Conservation (phyloP, 2,888 invertebrate species). For the Odontocerum albicorne region DNA sequence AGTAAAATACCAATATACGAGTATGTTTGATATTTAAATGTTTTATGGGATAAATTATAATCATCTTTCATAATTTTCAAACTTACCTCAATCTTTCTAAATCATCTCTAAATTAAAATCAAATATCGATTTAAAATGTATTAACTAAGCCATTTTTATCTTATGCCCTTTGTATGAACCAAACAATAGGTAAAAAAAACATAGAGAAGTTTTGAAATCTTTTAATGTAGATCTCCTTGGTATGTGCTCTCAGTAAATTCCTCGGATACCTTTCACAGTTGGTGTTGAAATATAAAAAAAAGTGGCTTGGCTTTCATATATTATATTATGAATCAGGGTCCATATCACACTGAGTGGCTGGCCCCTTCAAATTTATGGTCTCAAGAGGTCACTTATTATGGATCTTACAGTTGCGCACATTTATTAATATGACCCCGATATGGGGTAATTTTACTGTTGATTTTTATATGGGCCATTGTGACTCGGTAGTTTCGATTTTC, state of each 20-base stretch:
- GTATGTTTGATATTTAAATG: no score
- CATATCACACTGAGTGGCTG: slow-evolving; percentile 10
- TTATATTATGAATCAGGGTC: slow-evolving; percentile 11
- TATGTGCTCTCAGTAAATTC: slow-evolving; percentile 24
- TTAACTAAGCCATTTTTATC: no score
- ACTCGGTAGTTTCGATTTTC: not conserved
- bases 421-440: slow-evolving; percentile 3
- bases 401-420: slow-evolving; percentile 13
- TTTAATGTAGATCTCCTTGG: no score
- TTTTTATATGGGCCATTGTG: slow-evolving; percentile 4
- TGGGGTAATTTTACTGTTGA: slow-evolving; percentile 9
- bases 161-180: no score
- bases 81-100: no score
- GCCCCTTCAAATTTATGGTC: slow-evolving; percentile 19
- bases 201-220: no score
- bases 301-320: slow-evolving; percentile 4
- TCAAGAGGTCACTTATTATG: slow-evolving; percentile 16
- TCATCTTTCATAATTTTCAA: no score
- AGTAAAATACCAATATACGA: no score
- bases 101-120: no score
- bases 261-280: slow-evolving; percentile 28
- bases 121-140: no score
- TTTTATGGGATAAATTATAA: no score
- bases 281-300: slow-evolving; percentile 34
- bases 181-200: no score